These are phyloP conservation scores for Chromoteleia sp. DNA, from an alignment of 2,888 invertebrate species.

Conservation along the genomic window DNA sequence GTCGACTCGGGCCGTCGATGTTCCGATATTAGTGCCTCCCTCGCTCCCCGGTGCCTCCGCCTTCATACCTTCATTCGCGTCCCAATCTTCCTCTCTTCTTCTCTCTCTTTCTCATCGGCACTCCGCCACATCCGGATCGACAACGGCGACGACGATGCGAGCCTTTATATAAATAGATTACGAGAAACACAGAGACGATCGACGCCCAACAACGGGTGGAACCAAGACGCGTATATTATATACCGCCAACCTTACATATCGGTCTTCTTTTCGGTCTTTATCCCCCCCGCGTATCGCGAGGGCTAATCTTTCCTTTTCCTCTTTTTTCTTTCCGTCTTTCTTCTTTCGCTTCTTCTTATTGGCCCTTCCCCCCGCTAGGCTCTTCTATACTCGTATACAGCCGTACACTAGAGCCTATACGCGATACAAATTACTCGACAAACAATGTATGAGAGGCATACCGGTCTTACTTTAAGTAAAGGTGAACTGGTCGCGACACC, in stretches of 20 bases:
- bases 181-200: conserved; percentile 71
- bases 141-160: conserved; percentile 67
- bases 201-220: conserved; percentile 63
- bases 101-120: conserved; percentile 72
- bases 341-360: conserved; percentile 62
- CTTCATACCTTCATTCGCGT: conserved; percentile 64
- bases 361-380: conserved; percentile 38
- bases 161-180: conserved; percentile 72
- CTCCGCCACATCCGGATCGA: conserved; percentile 69
- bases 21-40: conserved; percentile 82
- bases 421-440: conserved; percentile 71
- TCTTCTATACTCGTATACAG: conserved; percentile 68
- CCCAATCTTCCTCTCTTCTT: conserved; percentile 70
- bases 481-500: conserved; percentile 70
- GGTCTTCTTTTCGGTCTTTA: conserved; percentile 58
- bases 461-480: conserved; percentile 70
- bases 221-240: conserved; percentile 69
- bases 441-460: conserved; percentile 70
- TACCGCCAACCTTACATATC: conserved; percentile 63
- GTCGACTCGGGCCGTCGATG: conserved; percentile 82
- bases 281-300: conserved; percentile 55
- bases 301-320: conserved; percentile 67
- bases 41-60: conserved; percentile 58
- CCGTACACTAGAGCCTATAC: conserved; percentile 55
- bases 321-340: conserved; percentile 58